Evolutionary conservation across 1,140 invertebrate species (phyloP).

Genomic region (Berghia stephanieae): DNA sequence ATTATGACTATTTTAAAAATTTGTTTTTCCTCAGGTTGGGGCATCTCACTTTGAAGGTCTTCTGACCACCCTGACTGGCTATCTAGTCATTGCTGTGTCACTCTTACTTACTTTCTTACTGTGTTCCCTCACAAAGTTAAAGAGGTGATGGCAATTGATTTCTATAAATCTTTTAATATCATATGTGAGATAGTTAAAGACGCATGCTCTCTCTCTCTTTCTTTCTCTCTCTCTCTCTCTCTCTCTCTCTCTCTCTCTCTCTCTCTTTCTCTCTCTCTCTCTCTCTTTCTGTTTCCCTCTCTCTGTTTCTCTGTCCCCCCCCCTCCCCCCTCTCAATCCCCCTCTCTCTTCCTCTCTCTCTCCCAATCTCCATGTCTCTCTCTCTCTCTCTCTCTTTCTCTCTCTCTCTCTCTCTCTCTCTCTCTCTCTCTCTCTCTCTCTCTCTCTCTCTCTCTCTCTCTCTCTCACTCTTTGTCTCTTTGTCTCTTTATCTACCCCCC

Average conservation of each 20-base stretch:
- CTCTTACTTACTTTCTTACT: slow-evolving; percentile 84
- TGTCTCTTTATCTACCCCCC: no score
- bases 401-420: neutral
- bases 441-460: neutral
- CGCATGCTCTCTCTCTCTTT: neutral
- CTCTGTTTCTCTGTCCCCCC: no score
- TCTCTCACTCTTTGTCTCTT: neutral
- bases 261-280: neutral
- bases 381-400: no score
- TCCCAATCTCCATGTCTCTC: no score
- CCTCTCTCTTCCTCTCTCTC: no score
- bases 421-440: neutral
- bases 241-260: neutral
- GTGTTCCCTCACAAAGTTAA: slow-evolving; percentile 76
- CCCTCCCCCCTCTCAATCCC: no score
- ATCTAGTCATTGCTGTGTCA: slow-evolving; percentile 87
- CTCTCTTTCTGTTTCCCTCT: no score
- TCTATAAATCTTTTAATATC: neutral
- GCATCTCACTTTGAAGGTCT: slow-evolving; percentile 91
- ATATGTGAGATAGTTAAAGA: neutral
- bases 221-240: neutral
- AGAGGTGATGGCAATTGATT: slow-evolving; percentile 70
- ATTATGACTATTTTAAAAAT: neutral
- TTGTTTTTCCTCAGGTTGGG: slow-evolving; percentile 69
- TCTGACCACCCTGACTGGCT: slow-evolving; percentile 90